Percentiles rank a stretch among this genome's conserved stretches.
These are phyloP conservation scores for Bergia puertoricense DNA, from an alignment of 92 coral and sea anemone species.

Conservation along the genomic window DNA sequence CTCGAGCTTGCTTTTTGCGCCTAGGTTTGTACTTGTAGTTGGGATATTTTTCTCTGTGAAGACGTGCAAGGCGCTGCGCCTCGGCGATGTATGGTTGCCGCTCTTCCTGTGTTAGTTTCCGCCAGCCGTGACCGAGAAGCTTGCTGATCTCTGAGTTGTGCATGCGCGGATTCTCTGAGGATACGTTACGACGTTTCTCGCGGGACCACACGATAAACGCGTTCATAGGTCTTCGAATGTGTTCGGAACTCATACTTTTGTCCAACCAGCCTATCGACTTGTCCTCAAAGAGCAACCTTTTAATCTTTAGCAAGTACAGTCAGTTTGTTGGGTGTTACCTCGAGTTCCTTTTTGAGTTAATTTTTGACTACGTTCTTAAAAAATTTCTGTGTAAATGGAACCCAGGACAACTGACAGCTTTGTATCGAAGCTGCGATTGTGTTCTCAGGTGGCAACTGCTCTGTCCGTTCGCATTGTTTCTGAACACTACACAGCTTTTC, in stretches of 20 bases:
- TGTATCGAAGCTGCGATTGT: background rate
- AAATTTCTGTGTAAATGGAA: too few species aligned
- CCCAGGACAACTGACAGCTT: background rate
- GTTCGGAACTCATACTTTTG: conserved; percentile 18
- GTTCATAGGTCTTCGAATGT: conserved; percentile 38
- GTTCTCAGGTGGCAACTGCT: background rate
- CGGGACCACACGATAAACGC: conserved; percentile 45
- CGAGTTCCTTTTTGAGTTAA: background rate
- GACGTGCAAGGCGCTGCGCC: conserved; percentile 41
- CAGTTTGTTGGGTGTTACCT: too few species aligned
- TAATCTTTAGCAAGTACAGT: background rate
- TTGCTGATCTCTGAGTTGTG: conserved; percentile 47
- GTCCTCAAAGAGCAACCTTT: background rate
- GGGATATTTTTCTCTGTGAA: conserved; percentile 35
- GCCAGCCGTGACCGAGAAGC: conserved; percentile 44
- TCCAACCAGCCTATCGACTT: too few species aligned
- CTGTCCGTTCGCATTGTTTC: background rate
- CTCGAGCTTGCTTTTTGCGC: conserved; percentile 21
- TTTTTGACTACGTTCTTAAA: background rate
- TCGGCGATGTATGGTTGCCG: conserved; percentile 35
- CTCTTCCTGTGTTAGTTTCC: conserved; percentile 23
- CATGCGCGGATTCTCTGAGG: conserved; percentile 38
- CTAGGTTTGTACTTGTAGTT: conserved; percentile 39
- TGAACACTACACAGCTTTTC: background rate
- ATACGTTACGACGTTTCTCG: conserved; percentile 42